Percentiles rank a stretch among this genome's conserved stretches.
Evolutionary conservation across 2,888 invertebrate species (phyloP).

Genomic region (Thalpophila matura): DNA sequence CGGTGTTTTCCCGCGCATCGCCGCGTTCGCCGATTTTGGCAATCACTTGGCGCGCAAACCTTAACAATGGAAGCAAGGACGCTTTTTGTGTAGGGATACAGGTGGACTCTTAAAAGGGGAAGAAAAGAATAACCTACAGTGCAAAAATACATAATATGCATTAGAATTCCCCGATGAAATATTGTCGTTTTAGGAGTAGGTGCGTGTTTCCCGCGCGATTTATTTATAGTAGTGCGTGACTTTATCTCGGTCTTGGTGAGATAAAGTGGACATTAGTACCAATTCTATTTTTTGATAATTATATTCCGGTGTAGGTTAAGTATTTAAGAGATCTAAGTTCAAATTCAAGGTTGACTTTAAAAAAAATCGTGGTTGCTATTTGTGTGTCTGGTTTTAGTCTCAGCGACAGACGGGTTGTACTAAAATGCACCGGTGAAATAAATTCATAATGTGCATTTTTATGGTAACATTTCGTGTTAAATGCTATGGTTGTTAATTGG

Average conservation of each 20-base stretch:
- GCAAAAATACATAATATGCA: too few species aligned
- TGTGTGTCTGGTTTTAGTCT: constrained; percentile 19
- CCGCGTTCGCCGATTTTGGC: constrained; percentile 86
- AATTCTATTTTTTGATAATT: constrained; percentile 55
- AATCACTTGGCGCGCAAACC: constrained; percentile 89
- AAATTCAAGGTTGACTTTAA: constrained; percentile 51
- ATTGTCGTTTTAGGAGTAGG: constrained; percentile 22
- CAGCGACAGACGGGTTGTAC: constrained; percentile 9
- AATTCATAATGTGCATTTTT: constrained; percentile 44
- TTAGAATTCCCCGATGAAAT: constrained; percentile 27
- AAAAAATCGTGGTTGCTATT: constrained; percentile 23
- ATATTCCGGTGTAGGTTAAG: constrained; percentile 37
- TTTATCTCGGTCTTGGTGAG: constrained; percentile 69
- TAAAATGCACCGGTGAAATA: constrained; percentile 55
- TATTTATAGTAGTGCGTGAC: constrained; percentile 69
- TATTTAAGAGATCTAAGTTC: constrained; percentile 50
- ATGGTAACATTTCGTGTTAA: constrained; percentile 33
- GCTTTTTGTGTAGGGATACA: constrained; percentile 86
- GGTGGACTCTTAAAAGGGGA: constrained; percentile 84
- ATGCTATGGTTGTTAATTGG: constrained; percentile 21
- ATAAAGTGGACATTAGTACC: constrained; percentile 67
- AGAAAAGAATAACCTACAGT: constrained; percentile 62
- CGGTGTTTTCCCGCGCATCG: constrained; percentile 84
- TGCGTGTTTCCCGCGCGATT: constrained; percentile 51
- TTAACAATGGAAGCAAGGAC: constrained; percentile 88